Conservation (phyloP, 2,888 invertebrate species). For the Brachyptera risi region DNA sequence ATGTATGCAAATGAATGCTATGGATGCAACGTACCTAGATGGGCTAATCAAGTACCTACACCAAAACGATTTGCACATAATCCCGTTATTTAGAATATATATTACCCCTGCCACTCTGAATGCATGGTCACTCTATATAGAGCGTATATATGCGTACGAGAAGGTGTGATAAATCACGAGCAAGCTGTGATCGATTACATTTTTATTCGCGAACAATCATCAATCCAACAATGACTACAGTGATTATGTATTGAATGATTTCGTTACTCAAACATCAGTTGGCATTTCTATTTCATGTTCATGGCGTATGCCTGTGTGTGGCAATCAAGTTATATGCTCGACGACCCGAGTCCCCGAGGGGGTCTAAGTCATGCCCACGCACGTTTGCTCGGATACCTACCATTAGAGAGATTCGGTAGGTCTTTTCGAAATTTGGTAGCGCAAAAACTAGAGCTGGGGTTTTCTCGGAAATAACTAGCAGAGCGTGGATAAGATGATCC, state of each 20-base stretch:
- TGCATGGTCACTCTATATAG: neutral
- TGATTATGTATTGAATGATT: too few species aligned
- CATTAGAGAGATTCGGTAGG: slow-evolving; percentile 9
- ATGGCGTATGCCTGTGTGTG: slow-evolving; percentile 4
- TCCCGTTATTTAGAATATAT: slow-evolving; percentile 19
- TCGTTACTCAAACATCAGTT: neutral
- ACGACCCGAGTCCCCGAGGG: neutral
- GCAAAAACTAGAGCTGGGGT: slow-evolving; percentile 16
- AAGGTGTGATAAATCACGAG: slow-evolving; percentile 7
- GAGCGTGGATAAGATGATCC: slow-evolving; percentile 17
- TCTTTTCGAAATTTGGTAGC: neutral
- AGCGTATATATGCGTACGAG: neutral
- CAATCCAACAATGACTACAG: slow-evolving; percentile 2
- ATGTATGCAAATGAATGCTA: slow-evolving; percentile 19
- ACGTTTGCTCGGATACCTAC: slow-evolving; percentile 2
- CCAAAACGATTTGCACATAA: slow-evolving; percentile 22
- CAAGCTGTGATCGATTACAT: slow-evolving; percentile 2
- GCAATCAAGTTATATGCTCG: slow-evolving; percentile 4
- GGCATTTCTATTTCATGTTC: too few species aligned
- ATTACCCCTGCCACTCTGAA: neutral
- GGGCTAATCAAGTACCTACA: slow-evolving; percentile 22
- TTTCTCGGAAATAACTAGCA: slow-evolving; percentile 14
- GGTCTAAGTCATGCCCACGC: slow-evolving; percentile 10
- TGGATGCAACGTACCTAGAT: slow-evolving; percentile 22
- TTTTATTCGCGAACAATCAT: slow-evolving; percentile 9